Conservation (phyloP, 2,113 vertebrate genomes). For the Indri indri region DNA sequence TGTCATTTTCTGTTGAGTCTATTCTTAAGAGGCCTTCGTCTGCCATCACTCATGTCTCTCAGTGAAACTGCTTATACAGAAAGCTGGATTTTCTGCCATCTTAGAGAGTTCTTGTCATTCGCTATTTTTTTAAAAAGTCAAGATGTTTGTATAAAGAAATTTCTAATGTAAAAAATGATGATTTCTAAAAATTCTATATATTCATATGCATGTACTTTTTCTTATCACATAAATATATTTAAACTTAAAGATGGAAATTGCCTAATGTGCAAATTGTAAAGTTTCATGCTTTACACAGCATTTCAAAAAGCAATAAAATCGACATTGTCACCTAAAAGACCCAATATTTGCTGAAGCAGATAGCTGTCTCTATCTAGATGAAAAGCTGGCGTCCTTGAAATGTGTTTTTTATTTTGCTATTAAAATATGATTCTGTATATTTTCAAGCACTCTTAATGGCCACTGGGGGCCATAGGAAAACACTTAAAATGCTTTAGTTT, state of each 20-base stretch:
- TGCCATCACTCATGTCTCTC: slow-evolving; percentile 88
- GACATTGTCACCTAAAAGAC: slow-evolving; percentile 29
- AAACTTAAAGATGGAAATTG: slow-evolving; percentile 70
- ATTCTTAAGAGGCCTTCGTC: slow-evolving; percentile 94
- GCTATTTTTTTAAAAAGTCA: slow-evolving; percentile 41
- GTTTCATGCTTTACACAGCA: slow-evolving; percentile 55
- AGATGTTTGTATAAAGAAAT: slow-evolving; percentile 70
- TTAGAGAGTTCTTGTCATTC: slow-evolving; percentile 47
- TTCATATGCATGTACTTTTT: slow-evolving; percentile 82
- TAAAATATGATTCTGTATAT: neutral
- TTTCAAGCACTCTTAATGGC: slow-evolving; percentile 13
- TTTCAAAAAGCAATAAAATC: slow-evolving; percentile 80
- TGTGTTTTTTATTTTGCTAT: slow-evolving; percentile 32
- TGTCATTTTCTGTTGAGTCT: slow-evolving; percentile 98
- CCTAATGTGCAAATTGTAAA: slow-evolving; percentile 69
- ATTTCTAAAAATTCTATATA: slow-evolving; percentile 60
- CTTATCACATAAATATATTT: slow-evolving; percentile 76
- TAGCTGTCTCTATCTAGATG: slow-evolving; percentile 14
- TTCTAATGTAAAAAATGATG: slow-evolving; percentile 77
- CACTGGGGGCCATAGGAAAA: neutral
- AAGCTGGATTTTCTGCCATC: slow-evolving; percentile 58
- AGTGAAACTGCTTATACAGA: slow-evolving; percentile 77
- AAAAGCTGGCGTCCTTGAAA: neutral
- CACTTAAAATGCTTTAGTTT: neutral
- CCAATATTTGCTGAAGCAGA: slow-evolving; percentile 19